Evolutionary conservation across 2,113 vertebrate species (phyloP).

Genomic region (Oncorhynchus nerka): DNA sequence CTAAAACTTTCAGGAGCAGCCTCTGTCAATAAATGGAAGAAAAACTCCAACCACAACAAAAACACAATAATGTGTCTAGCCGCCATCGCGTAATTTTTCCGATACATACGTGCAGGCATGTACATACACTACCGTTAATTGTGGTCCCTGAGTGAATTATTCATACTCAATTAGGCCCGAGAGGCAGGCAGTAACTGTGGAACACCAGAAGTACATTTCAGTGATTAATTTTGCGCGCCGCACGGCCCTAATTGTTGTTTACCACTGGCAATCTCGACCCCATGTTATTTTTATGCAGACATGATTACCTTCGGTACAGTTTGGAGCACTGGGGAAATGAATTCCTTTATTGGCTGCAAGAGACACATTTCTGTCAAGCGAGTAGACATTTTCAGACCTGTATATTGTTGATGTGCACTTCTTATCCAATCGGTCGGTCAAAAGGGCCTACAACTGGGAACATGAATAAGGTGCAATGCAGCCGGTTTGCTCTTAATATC

Average conservation of each 20-base stretch:
- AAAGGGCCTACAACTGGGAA: background rate
- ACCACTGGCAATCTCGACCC: slow-evolving; percentile 50
- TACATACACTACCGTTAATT: slow-evolving; percentile 32
- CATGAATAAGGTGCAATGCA: too few species aligned
- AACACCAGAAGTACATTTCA: slow-evolving; percentile 57
- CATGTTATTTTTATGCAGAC: slow-evolving; percentile 63
- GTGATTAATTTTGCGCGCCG: slow-evolving; percentile 63
- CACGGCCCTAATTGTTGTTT: slow-evolving; percentile 69
- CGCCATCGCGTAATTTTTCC: background rate
- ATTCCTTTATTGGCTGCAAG: slow-evolving; percentile 53
- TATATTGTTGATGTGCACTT: slow-evolving; percentile 32
- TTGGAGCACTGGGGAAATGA: slow-evolving; percentile 57
- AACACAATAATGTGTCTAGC: slow-evolving; percentile 42
- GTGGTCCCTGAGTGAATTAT: slow-evolving; percentile 59
- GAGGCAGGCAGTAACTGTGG: slow-evolving; percentile 54
- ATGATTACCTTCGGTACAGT: slow-evolving; percentile 55
- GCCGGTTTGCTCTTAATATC: too few species aligned
- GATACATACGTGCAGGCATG: background rate
- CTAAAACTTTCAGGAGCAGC: background rate
- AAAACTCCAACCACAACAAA: background rate
- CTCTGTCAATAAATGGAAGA: slow-evolving; percentile 9
- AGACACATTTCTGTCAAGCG: slow-evolving; percentile 51
- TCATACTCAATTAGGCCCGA: slow-evolving; percentile 67
- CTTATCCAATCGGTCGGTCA: slow-evolving; percentile 16
- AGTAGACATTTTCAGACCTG: slow-evolving; percentile 39